Conservation (phyloP, 2,113 vertebrate species). For the Vulpes vulpes region DNA sequence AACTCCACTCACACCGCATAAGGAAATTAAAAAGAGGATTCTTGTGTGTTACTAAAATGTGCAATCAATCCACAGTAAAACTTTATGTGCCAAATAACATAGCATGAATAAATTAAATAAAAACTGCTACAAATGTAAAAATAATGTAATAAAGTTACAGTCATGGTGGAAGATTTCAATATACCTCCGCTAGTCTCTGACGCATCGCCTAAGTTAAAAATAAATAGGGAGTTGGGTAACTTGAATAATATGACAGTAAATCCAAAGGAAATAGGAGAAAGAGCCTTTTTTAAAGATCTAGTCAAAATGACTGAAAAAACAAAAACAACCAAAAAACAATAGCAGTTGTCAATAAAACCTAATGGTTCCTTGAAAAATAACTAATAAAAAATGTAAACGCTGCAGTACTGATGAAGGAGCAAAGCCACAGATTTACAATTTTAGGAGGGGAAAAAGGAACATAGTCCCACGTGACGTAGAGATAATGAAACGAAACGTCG, state of each 20-base stretch:
- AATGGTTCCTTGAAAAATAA: conserved; percentile 28
- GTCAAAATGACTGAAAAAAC: neutral
- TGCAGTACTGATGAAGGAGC: neutral
- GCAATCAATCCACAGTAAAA: conserved; percentile 64
- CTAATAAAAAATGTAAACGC: neutral
- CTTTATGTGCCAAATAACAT: conserved; percentile 72
- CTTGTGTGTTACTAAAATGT: conserved; percentile 74
- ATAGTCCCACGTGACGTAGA: neutral
- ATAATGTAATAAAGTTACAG: conserved; percentile 68
- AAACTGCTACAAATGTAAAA: conserved; percentile 62
- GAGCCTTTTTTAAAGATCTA: conserved; percentile 38
- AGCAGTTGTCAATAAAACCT: conserved; percentile 24
- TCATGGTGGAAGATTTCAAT: conserved; percentile 57
- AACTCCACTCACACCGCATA: conserved; percentile 41
- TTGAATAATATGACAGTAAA: conserved; percentile 50
- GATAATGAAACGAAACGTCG: neutral
- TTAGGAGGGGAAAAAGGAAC: neutral
- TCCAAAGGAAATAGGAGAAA: conserved; percentile 51
- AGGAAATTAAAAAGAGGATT: conserved; percentile 69
- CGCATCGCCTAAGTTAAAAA: conserved; percentile 38
- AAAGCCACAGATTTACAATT: neutral
- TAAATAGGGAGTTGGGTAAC: conserved; percentile 53
- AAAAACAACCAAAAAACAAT: neutral
- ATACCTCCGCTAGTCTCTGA: conserved; percentile 47
- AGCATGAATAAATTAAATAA: conserved; percentile 75